A percentile compares a stretch with the other conserved stretches of the same genome.
Conservation (phyloP, 92 coral and sea anemone species). For the Porites cylindrica region DNA sequence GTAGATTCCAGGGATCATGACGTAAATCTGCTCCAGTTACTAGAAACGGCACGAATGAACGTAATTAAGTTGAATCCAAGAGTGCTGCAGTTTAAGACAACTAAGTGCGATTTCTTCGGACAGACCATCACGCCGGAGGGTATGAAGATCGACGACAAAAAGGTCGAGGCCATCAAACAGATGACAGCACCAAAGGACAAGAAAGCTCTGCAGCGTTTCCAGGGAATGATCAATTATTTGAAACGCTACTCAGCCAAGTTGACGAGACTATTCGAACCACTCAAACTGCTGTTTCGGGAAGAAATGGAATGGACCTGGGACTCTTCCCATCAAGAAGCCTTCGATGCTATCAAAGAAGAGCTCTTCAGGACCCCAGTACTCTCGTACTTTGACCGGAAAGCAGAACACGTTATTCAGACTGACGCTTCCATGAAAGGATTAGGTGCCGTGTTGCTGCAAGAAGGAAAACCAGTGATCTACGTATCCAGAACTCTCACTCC, state of each 20-base stretch:
- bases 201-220: slow-evolving; percentile 31
- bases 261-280: slow-evolving; percentile 7
- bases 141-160: slow-evolving; percentile 19
- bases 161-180: slow-evolving; percentile 6
- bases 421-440: slow-evolving; percentile 16
- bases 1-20: slow-evolving; percentile 24
- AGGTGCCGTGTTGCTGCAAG: slow-evolving; percentile 18
- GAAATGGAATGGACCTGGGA: slow-evolving; percentile 6
- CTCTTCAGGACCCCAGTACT: slow-evolving; percentile 17
- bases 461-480: slow-evolving; percentile 15
- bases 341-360: slow-evolving; percentile 23
- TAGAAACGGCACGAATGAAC: slow-evolving; percentile 23
- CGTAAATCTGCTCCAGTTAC: slow-evolving; percentile 7
- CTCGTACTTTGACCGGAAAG: neutral
- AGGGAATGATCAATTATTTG: slow-evolving; percentile 22
- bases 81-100: slow-evolving; percentile 15
- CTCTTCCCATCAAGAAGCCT: slow-evolving; percentile 12
- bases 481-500: slow-evolving; percentile 24
- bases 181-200: slow-evolving; percentile 9
- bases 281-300: slow-evolving; percentile 9
- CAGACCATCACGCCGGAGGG: slow-evolving; percentile 1
- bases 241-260: slow-evolving; percentile 12
- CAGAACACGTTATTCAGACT: slow-evolving; percentile 7
- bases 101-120: slow-evolving; percentile 8
- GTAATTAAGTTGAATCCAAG: slow-evolving; percentile 15